Conservation (phyloP, 2,113 vertebrate species). For the Tiliqua scincoides region DNA sequence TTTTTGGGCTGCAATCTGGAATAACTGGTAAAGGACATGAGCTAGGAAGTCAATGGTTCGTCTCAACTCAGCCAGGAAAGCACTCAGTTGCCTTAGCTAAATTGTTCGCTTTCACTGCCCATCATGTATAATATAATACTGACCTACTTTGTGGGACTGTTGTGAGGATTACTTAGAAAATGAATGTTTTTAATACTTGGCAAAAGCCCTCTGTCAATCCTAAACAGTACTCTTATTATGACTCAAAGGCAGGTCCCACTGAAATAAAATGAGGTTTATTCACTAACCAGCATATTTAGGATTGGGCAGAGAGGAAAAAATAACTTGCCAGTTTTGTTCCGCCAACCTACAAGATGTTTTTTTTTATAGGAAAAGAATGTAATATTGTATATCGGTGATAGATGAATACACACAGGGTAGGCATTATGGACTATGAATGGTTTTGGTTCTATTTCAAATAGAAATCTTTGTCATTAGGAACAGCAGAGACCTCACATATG, state of each 20-base stretch:
- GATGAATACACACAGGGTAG: not conserved
- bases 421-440: not conserved
- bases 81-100: not conserved
- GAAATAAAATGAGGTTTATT: not conserved
- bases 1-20: not conserved
- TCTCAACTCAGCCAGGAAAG: not conserved
- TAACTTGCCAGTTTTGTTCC: not conserved
- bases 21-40: not conserved
- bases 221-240: not conserved
- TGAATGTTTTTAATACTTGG: not conserved
- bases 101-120: not conserved
- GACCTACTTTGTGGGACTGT: not conserved
- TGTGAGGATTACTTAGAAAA: not conserved
- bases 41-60: not conserved
- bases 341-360: not conserved
- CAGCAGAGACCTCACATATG: constrained; percentile 23
- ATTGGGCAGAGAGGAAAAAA: constrained; percentile 14
- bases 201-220: not conserved
- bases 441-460: constrained; percentile 42
- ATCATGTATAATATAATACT: not conserved
- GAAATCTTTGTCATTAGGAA: not conserved
- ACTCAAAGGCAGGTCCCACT: not conserved
- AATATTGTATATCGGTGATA: not conserved
- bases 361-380: constrained; percentile 22
- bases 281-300: not conserved